Base-by-base conservation (phyloP, 2,888 invertebrate species). In the Amphipyra tragopoginis region DNA sequence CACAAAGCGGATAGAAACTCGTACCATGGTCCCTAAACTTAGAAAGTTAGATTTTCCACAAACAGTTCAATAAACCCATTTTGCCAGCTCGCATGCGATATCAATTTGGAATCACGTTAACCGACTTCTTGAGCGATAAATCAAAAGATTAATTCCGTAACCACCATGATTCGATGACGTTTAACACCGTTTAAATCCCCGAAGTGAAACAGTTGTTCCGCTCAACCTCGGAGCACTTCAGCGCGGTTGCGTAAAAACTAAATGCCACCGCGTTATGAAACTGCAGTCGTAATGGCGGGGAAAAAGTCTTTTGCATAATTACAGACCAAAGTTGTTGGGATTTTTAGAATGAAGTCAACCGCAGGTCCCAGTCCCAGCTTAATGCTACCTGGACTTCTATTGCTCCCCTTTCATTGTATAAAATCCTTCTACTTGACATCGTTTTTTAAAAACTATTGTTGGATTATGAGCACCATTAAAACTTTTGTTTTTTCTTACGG, bases 181-280 rank as follows among this genome's bases (percentile, higher is more conserved):
- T 76, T 74, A 71, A 58, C 63, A 70, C 70, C 61, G 63, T 75
- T 82, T 77, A 77, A 78, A 71, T 67, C 50, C 64, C 60, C 63
- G 44, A 69, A 76, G 68, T 77, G 76, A 79, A 79, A 74, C 77
- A 71, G 71, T 67, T 55, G 66, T 72, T 60, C 51, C 43, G 65
- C 65, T 77, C 55, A 67, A 78, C 67, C 72, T 72, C 66, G 51
- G 59, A 51, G 33, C 70, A 70, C 53, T 60, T 59, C 61, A 75
- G 72, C 34, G 33, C 34, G 49, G 79, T 88, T 87, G 82, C 82
- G 83, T 85, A 86, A 87, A 82, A 84, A 77, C 78, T 66, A 79
- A 86, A 84, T 84, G 81, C 78, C 83, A 78, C 68, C 58, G 65
- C 56, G 74, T 86, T 84, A 77, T 77, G 85, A 82, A 86, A 88